Conservation (phyloP, 2,113 vertebrate genomes). For the Hystrix cristata region DNA sequence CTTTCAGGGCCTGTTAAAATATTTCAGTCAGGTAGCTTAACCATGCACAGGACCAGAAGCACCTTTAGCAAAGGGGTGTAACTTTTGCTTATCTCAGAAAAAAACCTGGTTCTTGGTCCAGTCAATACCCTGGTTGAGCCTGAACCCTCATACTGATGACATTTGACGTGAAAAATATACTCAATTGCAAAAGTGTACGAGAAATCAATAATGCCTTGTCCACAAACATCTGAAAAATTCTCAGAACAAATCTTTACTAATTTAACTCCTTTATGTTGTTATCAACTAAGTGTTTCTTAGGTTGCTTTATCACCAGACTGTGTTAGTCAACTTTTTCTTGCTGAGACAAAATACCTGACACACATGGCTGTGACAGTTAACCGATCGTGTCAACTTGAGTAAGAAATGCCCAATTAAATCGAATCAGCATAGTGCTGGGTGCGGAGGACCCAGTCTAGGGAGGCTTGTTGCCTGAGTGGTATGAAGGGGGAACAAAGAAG, state of each 20-base stretch:
- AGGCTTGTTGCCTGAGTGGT: neutral
- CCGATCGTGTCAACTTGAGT: neutral
- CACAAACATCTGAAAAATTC: neutral
- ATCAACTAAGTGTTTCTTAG: neutral
- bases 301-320: neutral
- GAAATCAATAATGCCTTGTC: neutral
- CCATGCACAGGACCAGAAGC: neutral
- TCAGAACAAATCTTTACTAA: neutral
- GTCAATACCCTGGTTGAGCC: neutral
- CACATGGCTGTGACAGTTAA: neutral
- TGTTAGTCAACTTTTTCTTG: neutral
- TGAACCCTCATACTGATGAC: neutral
- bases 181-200: neutral
- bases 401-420: neutral
- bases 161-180: neutral
- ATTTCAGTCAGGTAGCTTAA: neutral
- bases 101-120: neutral
- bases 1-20: neutral
- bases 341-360: neutral
- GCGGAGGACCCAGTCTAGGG: neutral
- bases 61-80: neutral
- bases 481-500: neutral
- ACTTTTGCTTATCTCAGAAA: neutral
- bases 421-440: neutral
- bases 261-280: constrained; percentile 23